Percentiles rank a stretch among this genome's conserved stretches.
Evolutionary conservation across 2,888 invertebrate species (phyloP).

Genomic region (Phymatocera aterrima): DNA sequence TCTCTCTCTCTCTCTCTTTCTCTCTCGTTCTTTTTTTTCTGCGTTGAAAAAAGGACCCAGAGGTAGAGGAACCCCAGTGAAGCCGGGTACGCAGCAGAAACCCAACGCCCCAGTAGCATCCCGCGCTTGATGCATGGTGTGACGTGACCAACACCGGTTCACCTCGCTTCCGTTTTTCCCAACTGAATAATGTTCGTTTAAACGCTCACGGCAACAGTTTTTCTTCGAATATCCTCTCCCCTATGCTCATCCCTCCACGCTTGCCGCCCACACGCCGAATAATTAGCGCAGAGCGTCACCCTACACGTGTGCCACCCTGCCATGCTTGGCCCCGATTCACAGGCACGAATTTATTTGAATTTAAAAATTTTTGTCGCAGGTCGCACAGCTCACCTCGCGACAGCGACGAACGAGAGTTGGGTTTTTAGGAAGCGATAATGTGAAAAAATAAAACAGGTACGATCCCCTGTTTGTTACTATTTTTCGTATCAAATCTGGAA

Average conservation of each 20-base stretch:
- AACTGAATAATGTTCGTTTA: conserved; percentile 39
- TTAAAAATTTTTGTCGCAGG: background rate
- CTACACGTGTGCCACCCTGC: conserved; percentile 5
- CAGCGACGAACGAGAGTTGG: background rate
- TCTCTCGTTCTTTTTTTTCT: conserved; percentile 38
- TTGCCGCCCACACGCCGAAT: conserved; percentile 1
- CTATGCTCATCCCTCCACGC: background rate
- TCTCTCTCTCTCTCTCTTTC: conserved; percentile 14
- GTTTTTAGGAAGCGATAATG: background rate
- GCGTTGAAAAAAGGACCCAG: conserved; percentile 1
- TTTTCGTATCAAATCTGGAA: no score
- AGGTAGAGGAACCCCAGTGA: background rate
- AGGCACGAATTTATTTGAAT: conserved; percentile 27
- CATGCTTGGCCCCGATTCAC: background rate
- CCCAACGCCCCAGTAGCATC: background rate
- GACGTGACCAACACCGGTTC: conserved; percentile 42
- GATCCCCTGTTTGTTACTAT: background rate
- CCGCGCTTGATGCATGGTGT: conserved; percentile 43
- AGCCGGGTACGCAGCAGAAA: conserved; percentile 14
- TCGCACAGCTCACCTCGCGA: background rate
- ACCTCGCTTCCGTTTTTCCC: conserved; percentile 14
- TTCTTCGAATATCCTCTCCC: conserved; percentile 26
- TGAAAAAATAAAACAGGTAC: background rate
- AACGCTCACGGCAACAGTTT: conserved; percentile 41
- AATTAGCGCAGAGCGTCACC: conserved; percentile 23